Conservation (phyloP, 2,797 vertebrate genomes). For the Halcyon leucocephala region DNA sequence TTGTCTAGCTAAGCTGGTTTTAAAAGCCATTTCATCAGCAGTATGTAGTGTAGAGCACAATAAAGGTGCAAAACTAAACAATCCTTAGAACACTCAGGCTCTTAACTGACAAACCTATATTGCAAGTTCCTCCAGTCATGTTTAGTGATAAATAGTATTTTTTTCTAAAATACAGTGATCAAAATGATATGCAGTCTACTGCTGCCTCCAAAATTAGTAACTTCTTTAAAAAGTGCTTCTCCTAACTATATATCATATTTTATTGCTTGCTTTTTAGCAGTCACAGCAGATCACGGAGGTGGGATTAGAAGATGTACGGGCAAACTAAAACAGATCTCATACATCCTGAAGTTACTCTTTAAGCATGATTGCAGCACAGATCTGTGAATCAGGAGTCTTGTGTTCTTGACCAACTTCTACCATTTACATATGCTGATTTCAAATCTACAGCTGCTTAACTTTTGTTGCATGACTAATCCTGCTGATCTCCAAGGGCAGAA, state of each 20-base stretch:
- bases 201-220: background rate
- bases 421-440: background rate
- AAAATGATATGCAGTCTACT: background rate
- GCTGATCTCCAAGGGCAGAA: background rate
- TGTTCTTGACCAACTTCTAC: background rate
- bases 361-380: background rate
- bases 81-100: background rate
- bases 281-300: background rate
- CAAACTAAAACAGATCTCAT: background rate
- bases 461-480: background rate
- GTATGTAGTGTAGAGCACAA: background rate
- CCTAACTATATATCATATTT: background rate
- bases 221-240: background rate
- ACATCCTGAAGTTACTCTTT: background rate
- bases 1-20: background rate
- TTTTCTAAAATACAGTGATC: background rate
- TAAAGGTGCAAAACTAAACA: background rate
- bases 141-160: background rate
- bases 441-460: background rate
- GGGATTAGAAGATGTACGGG: background rate
- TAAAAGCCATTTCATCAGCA: conserved; percentile 10
- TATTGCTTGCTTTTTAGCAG: background rate
- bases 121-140: background rate
- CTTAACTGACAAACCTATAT: background rate
- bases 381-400: background rate